These are phyloP conservation scores for Coenobita brevimanus DNA, from an alignment of 1,140 invertebrate genomes.

Conservation along the genomic window DNA sequence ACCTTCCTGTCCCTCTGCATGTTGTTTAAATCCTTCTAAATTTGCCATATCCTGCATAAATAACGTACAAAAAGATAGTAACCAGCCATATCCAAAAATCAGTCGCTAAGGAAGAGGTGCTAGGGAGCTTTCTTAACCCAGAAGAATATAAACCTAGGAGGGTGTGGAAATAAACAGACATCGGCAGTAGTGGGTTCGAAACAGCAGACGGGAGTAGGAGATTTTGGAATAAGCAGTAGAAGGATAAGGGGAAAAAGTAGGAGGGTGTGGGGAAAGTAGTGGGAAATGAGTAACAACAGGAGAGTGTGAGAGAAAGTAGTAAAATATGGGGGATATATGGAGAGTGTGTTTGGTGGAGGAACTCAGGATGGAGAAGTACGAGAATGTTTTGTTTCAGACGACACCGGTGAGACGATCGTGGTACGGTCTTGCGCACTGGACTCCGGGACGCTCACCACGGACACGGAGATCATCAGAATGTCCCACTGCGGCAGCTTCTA, in stretches of 20 bases:
- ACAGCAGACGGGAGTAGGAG: neutral
- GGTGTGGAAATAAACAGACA: too few species aligned
- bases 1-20: too few species aligned
- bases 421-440: conserved; percentile 92
- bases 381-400: conserved; percentile 81
- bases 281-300: neutral
- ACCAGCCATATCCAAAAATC: too few species aligned
- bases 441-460: conserved; percentile 91
- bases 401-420: conserved; percentile 85
- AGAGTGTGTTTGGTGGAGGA: neutral
- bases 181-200: too few species aligned
- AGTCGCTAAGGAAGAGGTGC: too few species aligned
- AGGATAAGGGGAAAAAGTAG: neutral
- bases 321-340: neutral
- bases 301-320: neutral
- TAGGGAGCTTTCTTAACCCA: too few species aligned
- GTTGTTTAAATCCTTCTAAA: too few species aligned
- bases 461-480: conserved; percentile 94
- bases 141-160: too few species aligned
- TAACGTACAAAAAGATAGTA: too few species aligned
- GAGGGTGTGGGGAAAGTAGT: neutral
- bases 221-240: neutral
- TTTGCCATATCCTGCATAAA: too few species aligned
- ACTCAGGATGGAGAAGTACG: neutral
- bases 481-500: conserved; percentile 94